These are phyloP conservation scores for Aeoliscus strigatus DNA, from an alignment of 2,797 vertebrate genomes.

Conservation along the genomic window DNA sequence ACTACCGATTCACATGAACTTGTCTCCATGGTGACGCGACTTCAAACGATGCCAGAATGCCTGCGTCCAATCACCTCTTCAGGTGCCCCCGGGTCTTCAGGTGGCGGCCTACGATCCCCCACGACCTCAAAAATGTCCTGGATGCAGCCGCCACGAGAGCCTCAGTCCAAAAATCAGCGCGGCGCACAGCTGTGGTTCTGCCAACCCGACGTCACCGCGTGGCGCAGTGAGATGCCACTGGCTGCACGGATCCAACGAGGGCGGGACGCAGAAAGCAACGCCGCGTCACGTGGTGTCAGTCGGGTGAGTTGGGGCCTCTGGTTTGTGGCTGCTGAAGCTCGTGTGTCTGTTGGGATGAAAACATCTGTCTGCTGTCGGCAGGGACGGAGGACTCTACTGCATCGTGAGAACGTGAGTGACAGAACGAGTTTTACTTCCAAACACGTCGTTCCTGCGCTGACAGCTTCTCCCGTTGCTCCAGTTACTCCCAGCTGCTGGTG, in stretches of 20 bases:
- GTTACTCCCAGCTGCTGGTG: slow-evolving; percentile 87
- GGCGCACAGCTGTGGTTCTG: slow-evolving; percentile 63
- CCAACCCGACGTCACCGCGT: slow-evolving; percentile 63
- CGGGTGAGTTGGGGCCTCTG: slow-evolving; percentile 69
- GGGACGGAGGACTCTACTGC: slow-evolving; percentile 81
- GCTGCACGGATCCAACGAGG: slow-evolving; percentile 80
- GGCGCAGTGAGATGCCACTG: slow-evolving; percentile 69
- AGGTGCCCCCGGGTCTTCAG: slow-evolving; percentile 52
- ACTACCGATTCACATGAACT: too few relatives aligned
- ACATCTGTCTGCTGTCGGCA: slow-evolving; percentile 47
- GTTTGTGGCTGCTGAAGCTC: fast-evolving
- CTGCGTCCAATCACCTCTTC: not conserved
- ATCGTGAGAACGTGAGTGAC: slow-evolving; percentile 85
- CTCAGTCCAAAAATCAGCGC: slow-evolving; percentile 50
- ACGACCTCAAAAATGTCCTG: slow-evolving; percentile 50
- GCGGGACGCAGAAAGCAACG: slow-evolving; percentile 67
- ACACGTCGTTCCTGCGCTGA: too few relatives aligned
- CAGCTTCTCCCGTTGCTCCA: slow-evolving; percentile 62
- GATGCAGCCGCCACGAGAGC: slow-evolving; percentile 55
- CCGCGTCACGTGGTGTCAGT: slow-evolving; percentile 85
- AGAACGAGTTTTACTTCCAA: not conserved
- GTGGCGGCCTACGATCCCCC: slow-evolving; percentile 45
- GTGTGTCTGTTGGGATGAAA: not conserved
- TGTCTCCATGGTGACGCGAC: too few relatives aligned
- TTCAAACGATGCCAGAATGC: too few relatives aligned